Base-by-base conservation (phyloP, 2,888 invertebrate species). In the Drosophila bunnanda region DNA sequence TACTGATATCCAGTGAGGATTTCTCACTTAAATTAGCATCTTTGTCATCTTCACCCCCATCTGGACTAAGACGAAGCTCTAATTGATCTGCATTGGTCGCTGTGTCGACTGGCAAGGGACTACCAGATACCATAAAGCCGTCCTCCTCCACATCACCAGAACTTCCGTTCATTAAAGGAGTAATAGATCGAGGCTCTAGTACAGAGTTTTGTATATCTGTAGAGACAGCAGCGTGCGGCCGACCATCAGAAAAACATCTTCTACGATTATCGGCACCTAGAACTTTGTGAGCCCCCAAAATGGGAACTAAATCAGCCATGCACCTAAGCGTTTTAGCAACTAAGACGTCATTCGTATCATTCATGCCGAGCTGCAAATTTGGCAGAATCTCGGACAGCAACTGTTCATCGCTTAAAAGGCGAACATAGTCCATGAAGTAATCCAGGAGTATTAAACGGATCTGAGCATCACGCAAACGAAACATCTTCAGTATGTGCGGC, bases 301-400 rank as follows among this genome's bases (percentile, higher is more conserved):
- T 94, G 1, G 97, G 96, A 28, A 98, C 96, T 65, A 98, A 92
- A 87, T 96, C 96, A 65, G 98, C 97, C 66, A 98, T 92, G 58
- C 96, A 96, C 64, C 95, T 94, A 54, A 98, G 93, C 13, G 98
- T 98, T 67, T 95, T 95, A 30, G 96, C 94, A 0, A 98, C 98
- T 71, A 98, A 93, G 60, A 94, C 94, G 91, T 98, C 97, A 92
- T 97, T 96, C 2, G 95, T 95, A 89, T 98, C 98, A 91, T 97
- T 96, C 79, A 98, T 96, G 5, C 98, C 98, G 38, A 97, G 94
- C 41, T 98, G 93, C 57, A 98, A 92, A 95, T 98, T 97, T n/a
- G 98, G 98, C 83, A 98, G 93, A 80, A 98, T 95, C 52, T 95
- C 94, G 28, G 94, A 94, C 54, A 95, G 95, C n/a, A 98, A 92